Evolutionary conservation across 2,888 invertebrate genomes (phyloP).

Genomic region (Hesperia comma): DNA sequence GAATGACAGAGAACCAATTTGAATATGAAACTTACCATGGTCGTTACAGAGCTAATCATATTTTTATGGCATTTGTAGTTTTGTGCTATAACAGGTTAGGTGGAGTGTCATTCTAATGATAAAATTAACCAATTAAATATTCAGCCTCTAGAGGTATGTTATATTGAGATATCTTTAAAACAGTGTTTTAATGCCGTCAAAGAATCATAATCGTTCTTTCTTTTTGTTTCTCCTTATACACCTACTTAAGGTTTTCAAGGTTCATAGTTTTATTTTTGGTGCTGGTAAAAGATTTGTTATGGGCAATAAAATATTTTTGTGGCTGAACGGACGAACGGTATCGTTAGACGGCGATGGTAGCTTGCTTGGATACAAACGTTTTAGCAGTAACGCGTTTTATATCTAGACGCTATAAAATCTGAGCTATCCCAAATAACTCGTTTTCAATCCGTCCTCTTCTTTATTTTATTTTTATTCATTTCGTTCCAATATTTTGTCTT

Average conservation of each 20-base stretch:
- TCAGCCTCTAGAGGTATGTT: no score
- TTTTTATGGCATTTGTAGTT: no score
- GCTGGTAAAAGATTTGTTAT: slow-evolving; percentile 9
- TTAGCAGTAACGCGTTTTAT: slow-evolving; percentile 9
- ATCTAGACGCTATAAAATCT: slow-evolving; percentile 23
- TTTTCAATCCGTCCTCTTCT: neutral
- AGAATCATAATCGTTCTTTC: neutral
- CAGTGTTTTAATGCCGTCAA: neutral
- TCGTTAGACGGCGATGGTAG: neutral
- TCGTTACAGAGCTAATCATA: neutral
- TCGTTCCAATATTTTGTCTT: neutral
- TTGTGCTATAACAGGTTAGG: no score
- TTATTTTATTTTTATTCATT: slow-evolving; percentile 4
- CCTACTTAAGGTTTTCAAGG: neutral
- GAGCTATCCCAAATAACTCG: slow-evolving; percentile 17
- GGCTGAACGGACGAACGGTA: slow-evolving; percentile 1
- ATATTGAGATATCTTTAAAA: no score
- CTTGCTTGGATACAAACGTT: slow-evolving; percentile 12
- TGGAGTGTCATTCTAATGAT: no score
- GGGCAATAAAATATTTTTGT: slow-evolving; percentile 14
- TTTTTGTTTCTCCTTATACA: neutral
- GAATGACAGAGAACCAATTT: neutral
- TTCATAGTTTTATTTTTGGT: neutral
- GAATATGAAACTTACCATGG: neutral
- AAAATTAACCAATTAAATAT: no score